These are phyloP conservation scores for Canis aureus DNA, from an alignment of 2,113 vertebrate genomes.

Conservation along the genomic window DNA sequence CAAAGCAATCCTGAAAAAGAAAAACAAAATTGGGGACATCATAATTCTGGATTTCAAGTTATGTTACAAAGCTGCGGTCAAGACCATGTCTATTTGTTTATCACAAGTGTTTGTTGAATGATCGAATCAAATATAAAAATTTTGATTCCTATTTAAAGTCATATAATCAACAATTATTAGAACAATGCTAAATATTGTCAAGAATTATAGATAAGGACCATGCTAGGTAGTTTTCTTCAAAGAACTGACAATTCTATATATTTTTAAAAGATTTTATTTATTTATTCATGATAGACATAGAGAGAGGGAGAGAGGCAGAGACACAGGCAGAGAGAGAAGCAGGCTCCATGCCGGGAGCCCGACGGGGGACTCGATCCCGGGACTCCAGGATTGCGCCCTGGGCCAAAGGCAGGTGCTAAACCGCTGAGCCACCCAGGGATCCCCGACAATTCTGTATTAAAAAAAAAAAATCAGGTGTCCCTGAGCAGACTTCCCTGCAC, in stretches of 20 bases:
- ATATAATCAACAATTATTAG: background rate
- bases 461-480: background rate
- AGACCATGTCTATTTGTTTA: background rate
- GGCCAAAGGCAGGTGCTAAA: too few relatives aligned
- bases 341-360: too few relatives aligned
- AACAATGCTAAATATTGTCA: background rate
- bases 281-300: too few relatives aligned
- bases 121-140: conserved; percentile 29
- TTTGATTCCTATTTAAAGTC: background rate
- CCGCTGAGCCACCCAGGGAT: too few relatives aligned
- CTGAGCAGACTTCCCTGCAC: background rate
- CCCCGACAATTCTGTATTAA: background rate
- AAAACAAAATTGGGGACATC: background rate
- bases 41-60: background rate
- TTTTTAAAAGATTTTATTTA: too few relatives aligned
- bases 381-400: too few relatives aligned
- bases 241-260: background rate
- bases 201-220: background rate
- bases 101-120: background rate
- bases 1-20: background rate
- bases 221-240: background rate
- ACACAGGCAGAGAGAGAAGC: too few relatives aligned
- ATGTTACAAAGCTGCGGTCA: too few relatives aligned
- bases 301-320: too few relatives aligned
- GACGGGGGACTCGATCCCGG: too few relatives aligned